A percentile compares a stretch with the other conserved stretches of the same genome.
phyloP scores from a whole-genome alignment of 2,797 vertebrate genomes.

The Rhabdophis nuchalis region DNA sequence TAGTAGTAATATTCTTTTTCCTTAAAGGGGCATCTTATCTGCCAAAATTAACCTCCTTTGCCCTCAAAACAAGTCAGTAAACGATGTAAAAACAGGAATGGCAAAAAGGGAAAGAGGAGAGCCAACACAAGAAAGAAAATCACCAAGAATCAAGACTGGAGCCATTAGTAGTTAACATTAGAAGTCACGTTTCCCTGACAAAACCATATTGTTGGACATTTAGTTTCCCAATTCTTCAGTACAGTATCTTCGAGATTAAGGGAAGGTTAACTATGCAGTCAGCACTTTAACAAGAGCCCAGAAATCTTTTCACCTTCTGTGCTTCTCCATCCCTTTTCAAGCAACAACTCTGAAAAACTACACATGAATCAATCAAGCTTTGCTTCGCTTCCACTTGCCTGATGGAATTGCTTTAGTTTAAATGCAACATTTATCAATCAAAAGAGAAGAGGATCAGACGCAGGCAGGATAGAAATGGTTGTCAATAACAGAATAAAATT shows the following conservation, averaged over 20 bases:
- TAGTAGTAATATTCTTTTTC: background rate
- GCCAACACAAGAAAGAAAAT: background rate
- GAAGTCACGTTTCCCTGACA: background rate
- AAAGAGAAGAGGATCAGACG: background rate
- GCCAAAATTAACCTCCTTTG: background rate
- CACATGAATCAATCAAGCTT: constrained; percentile 21
- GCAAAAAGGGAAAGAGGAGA: background rate
- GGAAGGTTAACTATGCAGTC: constrained; percentile 46
- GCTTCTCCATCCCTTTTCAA: constrained; percentile 29
- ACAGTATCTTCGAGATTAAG: constrained; percentile 45
- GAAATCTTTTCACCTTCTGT: constrained; percentile 46
- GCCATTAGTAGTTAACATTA: background rate
- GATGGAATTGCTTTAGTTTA: constrained; percentile 24
- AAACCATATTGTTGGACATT: constrained; percentile 36
- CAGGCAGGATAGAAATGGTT: background rate
- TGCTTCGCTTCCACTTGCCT: constrained; percentile 32
- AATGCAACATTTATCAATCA: constrained; percentile 29
- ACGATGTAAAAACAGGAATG: background rate
- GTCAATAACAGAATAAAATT: constrained; percentile 13
- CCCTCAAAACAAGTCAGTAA: background rate
- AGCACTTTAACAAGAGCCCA: constrained; percentile 19
- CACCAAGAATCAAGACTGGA: background rate
- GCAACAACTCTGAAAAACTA: constrained; percentile 29
- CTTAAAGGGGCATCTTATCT: constrained; percentile 3
- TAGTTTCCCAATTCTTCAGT: constrained; percentile 33